Evolutionary conservation across 1,140 invertebrate genomes (phyloP), one percentile per base, ranked within the genome.

Genomic region (Pseudomyrmex flavicornis): DNA sequence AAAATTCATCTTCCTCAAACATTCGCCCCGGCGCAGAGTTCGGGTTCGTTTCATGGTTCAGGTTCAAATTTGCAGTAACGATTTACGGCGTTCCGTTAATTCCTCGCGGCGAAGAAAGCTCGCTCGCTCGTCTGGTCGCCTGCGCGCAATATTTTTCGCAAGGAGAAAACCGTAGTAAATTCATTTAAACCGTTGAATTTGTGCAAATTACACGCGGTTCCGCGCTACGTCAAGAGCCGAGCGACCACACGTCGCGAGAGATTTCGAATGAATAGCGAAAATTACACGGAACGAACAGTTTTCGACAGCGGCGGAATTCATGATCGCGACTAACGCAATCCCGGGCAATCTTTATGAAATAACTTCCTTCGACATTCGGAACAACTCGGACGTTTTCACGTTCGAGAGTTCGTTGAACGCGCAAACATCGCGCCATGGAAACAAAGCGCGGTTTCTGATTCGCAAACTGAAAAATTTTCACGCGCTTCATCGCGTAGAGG

Each of bases 381-480:
- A 17, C 17, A 17, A 17, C 17, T 56, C 20, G 50, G 10, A 22
- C 9, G 3, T 46, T 46, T 56, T 20, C 56, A 26, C 26, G 69
- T 22, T 22, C 13, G n/a, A 17, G 17, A 50, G 10, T 52, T 12
- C 17, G 22, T 15, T 22, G 61, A 61, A 54, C 52, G 26, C 52
- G 26, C 26, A 26, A 2, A 26, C 3, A 46, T 46, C 50, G 35
- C 65, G 35, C 65, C 75, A 50, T 3, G 56, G 52, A 13, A 58
- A 17, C 35, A 62, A 44, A 68, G 1, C 56, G 61, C 52, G 9
- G 50, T 26, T 83, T 79, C 74, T 72, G 62, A 63, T 22, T 46
- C 17, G 76, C 48, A 46, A 87, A 88, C 84, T 79, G 17, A 17
- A 85, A 87, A 74, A 84, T 87, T 84, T 88, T 61, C 69, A 70